Evolutionary conservation across 1,140 invertebrate species (phyloP), one percentile per base, ranked within the genome.

Genomic region (Panagrolaimus sp.): DNA sequence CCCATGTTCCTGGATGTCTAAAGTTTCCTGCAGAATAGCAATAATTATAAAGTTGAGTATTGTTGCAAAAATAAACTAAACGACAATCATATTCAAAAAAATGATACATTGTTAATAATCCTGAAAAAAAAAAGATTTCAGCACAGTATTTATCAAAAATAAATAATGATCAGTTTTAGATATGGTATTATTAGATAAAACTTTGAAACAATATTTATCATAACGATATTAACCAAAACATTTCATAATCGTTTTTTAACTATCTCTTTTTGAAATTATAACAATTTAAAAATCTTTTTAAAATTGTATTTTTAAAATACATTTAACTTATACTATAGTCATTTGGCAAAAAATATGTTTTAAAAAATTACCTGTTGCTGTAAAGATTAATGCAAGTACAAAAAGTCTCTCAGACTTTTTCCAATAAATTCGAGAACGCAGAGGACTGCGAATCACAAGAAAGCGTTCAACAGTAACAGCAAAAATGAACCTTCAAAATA

Each of bases 391-490:
- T 12, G 58, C 62, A 21, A 82, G 65, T n/a, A 81, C 64, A 12
- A 65, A 65, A 10, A 65, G 67, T 67, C 77, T 69, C 55, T 68
- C 63, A 43, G 63, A 62, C 44, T 71, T 75, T 45, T 71, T 73
- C 80, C 80, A 82, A 64, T 82, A 82, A 38, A 68, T 74, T 38
- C 81, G 72, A n/a, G 80, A 78, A 6, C 81, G 69, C n/a, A 82
- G 65, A 10, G 80, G 80, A 1, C 68, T 64, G 4, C 78, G 52
- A n/a, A 82, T 75, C 12, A 81, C 79, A 28, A 72, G 66, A 46
- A 75, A 83, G 10, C 80, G 62, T 71, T 82, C 80, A 14, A 83
- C 69, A n/a, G 79, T 82, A 6, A 82, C 81, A n/a, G 81, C 81
- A 21, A 82, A 76, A 45, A 82, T 83, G 9, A 82, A 68, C 74